Evolutionary conservation across 2,113 vertebrate species (phyloP), one percentile per base, ranked within the genome.

Genomic region (Sus scrofa): DNA sequence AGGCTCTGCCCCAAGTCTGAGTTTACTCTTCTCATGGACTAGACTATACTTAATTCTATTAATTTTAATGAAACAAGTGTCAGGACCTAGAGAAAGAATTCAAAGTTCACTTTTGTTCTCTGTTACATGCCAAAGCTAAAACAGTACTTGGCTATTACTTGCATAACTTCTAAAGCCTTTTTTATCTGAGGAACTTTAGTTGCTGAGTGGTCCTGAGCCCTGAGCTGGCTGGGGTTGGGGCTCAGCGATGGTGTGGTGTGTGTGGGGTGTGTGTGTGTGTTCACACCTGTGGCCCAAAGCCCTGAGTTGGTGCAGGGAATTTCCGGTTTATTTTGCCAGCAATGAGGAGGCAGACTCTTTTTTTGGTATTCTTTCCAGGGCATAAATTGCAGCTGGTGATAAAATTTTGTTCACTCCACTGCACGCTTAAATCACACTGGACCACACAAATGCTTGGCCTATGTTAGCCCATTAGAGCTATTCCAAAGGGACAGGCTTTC

Each of bases 361-460:
- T 82, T 96, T 32, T 13, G 63, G 63, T 84, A 26, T 86, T 94
- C 73, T 95, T 97, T 95, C 96, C 0, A 2, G 93, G 44, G 70
- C 91, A 95, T 96, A 93, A 95, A 89, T 32, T 95, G 71, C 95
- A 93, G 91, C 91, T 92, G 96, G 93, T 62, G 83, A 81, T 97
- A 95, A 96, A 86, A 95, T 91, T 91, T 58, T 63, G 63, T 88
- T 97, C 79, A 52, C 3, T 75, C 15, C 77, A 70, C 27, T 26
- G 86, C 60, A 24, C 65, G 94, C 50, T 37, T 74, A 96, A 94
- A 86, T 93, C 78, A 89, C 27, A 18, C 1, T 62, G 94, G 95
- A 92, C 96, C 96, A 96, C 94, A 96, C 78, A 96, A 44, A 85
- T 32, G 22, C 74, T 89, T 70, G 68, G 58, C 63, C 52, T 44